These are phyloP conservation scores for Eulimnadia texana DNA, from an alignment of 1,140 invertebrate species.

Conservation along the genomic window DNA sequence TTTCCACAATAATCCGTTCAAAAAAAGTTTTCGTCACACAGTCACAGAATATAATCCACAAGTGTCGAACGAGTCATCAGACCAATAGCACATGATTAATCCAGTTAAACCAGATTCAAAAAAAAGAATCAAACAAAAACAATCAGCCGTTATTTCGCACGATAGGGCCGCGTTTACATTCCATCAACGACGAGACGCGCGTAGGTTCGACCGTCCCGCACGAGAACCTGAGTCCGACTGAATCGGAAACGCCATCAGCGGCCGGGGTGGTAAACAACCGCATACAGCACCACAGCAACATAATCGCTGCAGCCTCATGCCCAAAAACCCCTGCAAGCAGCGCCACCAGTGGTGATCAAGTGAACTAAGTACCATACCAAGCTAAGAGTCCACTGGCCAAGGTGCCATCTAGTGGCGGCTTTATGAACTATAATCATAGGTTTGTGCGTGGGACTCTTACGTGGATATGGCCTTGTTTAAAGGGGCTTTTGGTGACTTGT, in stretches of 20 bases:
- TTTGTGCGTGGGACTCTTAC: too few species aligned
- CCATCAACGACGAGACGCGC: not conserved
- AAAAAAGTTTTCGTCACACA: not conserved
- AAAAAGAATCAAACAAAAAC: not conserved
- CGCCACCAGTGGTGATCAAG: too few species aligned
- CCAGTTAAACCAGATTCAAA: too few species aligned
- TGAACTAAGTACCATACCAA: too few species aligned
- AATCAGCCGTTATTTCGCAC: not conserved
- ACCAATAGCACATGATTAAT: not conserved
- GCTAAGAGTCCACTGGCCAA: too few species aligned
- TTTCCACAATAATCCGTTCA: not conserved
- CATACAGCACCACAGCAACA: not conserved
- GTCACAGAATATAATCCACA: not conserved
- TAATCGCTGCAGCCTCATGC: too few species aligned
- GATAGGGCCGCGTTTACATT: not conserved
- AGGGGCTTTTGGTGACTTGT: too few species aligned
- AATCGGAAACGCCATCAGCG: not conserved
- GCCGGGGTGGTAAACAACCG: not conserved
- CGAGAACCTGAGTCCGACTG: not conserved
- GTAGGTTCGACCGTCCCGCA: not conserved
- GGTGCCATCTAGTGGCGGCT: too few species aligned
- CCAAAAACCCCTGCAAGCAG: too few species aligned
- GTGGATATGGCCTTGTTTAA: too few species aligned
- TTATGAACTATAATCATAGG: too few species aligned
- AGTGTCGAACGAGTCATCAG: not conserved